phyloP scores from a whole-genome alignment of 2,888 invertebrate species.

The Amiota mariae region DNA sequence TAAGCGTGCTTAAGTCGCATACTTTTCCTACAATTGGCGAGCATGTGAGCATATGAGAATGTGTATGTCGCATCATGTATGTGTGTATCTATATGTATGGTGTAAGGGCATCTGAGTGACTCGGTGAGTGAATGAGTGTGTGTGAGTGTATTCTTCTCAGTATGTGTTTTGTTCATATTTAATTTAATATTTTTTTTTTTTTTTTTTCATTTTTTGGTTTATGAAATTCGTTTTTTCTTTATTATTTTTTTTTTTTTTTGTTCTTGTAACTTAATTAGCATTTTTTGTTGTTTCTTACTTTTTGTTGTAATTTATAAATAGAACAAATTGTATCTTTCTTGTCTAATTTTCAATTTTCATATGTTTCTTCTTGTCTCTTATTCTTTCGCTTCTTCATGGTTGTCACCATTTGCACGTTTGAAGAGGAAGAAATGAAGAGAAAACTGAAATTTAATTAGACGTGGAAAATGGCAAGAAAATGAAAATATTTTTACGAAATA shows the following conservation, averaged over 20 bases:
- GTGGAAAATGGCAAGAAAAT: constrained; percentile 41
- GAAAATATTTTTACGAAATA: constrained; percentile 20
- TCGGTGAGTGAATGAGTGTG: background rate
- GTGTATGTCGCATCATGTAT: constrained; percentile 1
- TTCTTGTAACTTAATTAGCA: constrained; percentile 6
- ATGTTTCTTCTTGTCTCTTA: too few relatives aligned
- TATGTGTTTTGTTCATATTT: too few relatives aligned
- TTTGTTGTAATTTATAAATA: constrained; percentile 51
- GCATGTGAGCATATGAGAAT: constrained; percentile 27
- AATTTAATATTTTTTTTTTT: too few relatives aligned
- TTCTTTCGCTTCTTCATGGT: constrained; percentile 29
- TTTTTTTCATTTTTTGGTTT: too few relatives aligned
- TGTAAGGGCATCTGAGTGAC: too few relatives aligned
- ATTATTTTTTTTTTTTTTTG: background rate
- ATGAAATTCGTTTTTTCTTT: background rate
- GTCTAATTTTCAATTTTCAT: constrained; percentile 13
- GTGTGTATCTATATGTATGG: background rate
- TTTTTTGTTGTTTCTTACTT: constrained; percentile 40
- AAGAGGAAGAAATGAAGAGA: too few relatives aligned
- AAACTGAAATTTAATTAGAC: constrained; percentile 48
- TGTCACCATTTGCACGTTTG: constrained; percentile 20
- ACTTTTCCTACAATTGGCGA: constrained; percentile 25
- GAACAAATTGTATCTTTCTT: constrained; percentile 30
- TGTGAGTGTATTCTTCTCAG: too few relatives aligned
- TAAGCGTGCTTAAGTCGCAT: constrained; percentile 48